Percentiles rank a stretch among this genome's conserved stretches.
phyloP scores from a whole-genome alignment of 2,888 invertebrate species.

The Meandrusa payeni region DNA sequence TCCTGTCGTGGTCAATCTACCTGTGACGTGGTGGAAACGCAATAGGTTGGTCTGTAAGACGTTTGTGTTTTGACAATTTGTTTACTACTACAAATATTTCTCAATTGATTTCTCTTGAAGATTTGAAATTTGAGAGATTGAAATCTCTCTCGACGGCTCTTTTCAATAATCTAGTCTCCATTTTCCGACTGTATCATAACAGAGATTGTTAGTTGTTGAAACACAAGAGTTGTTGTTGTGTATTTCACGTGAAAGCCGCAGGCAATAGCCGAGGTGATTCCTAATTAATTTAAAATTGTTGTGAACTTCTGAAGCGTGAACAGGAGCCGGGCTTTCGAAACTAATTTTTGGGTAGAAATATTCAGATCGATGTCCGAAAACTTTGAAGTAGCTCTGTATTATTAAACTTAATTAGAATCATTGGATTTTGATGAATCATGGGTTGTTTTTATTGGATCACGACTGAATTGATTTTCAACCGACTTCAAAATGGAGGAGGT shows the following conservation, averaged over 20 bases:
- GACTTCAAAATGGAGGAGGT: no score
- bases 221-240: neutral
- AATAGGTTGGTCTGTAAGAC: no score
- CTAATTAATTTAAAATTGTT: conserved; percentile 15
- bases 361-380: conserved; percentile 7
- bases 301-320: conserved; percentile 9
- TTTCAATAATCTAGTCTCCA: neutral
- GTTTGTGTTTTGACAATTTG: no score
- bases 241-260: conserved; percentile 1
- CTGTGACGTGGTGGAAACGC: no score
- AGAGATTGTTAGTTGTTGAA: neutral
- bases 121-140: no score
- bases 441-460: neutral
- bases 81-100: no score
- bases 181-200: neutral
- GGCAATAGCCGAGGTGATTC: conserved; percentile 2
- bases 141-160: no score
- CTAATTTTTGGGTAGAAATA: conserved; percentile 7
- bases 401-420: conserved; percentile 4
- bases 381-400: conserved; percentile 5
- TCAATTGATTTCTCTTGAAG: no score
- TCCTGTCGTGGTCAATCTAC: no score
- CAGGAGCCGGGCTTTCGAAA: no score
- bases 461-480: no score
- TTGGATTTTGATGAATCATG: neutral